Conservation (phyloP, 1,140 invertebrate genomes). For the Euwallacea fornicatus region DNA sequence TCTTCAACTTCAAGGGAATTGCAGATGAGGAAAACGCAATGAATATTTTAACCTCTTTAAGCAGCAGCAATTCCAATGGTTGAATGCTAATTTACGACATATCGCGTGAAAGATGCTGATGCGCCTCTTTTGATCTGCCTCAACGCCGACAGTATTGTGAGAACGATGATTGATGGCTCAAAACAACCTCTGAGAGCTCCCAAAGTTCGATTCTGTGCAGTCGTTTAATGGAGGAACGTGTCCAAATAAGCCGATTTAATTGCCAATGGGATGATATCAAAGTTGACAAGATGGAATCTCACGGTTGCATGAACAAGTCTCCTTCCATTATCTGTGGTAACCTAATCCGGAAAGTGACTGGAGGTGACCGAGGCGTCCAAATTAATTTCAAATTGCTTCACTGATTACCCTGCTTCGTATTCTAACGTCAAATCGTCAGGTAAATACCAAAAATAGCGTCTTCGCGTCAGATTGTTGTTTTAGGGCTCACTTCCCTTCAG, state of each 20-base stretch:
- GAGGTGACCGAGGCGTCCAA: constrained; percentile 43
- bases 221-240: not conserved
- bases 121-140: not conserved
- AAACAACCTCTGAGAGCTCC: too few species aligned
- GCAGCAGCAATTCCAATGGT: constrained; percentile 19
- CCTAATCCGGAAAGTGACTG: constrained; percentile 42
- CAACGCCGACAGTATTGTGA: too few species aligned
- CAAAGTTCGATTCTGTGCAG: too few species aligned
- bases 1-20: constrained; percentile 7
- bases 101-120: constrained; percentile 8
- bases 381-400: constrained; percentile 17
- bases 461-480: constrained; percentile 19
- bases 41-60: constrained; percentile 37
- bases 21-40: constrained; percentile 27
- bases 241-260: not conserved
- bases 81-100: constrained; percentile 20
- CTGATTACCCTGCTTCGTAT: not conserved
- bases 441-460: constrained; percentile 13
- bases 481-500: constrained; percentile 17
- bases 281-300: constrained; percentile 38
- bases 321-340: constrained; percentile 41
- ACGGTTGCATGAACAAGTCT: constrained; percentile 44
- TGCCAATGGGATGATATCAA: constrained; percentile 1
- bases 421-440: constrained; percentile 9
- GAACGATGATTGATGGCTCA: too few species aligned